Conservation (phyloP, 2,797 vertebrate genomes). For the Sardinella longiceps region DNA sequence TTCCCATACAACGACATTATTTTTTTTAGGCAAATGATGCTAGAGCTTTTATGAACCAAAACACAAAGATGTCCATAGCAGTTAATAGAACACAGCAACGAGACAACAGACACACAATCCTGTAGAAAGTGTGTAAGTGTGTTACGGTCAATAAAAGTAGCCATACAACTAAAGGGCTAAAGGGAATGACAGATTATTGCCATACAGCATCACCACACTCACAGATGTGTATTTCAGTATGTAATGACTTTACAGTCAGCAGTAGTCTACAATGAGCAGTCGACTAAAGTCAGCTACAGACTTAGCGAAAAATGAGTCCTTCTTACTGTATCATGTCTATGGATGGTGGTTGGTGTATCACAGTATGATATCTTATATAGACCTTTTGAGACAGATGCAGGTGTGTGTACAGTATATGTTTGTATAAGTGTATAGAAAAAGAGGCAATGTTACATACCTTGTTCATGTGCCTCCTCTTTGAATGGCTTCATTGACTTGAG, state of each 20-base stretch:
- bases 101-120: not conserved
- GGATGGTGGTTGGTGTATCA: no score
- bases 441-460: not conserved
- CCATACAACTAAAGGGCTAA: not conserved
- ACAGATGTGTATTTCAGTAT: not conserved
- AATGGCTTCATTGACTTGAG: conserved; percentile 14
- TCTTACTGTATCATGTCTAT: not conserved
- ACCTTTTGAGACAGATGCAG: not conserved
- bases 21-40: not conserved
- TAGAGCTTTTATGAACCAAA: not conserved
- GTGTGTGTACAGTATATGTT: not conserved
- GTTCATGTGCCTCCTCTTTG: not conserved
- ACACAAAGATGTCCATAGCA: not conserved
- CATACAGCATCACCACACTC: not conserved
- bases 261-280: not conserved
- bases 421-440: not conserved
- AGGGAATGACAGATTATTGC: no score
- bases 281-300: not conserved
- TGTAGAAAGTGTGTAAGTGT: not conserved
- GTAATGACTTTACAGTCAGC: not conserved
- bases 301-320: not conserved
- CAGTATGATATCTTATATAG: not conserved
- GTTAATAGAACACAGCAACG: not conserved
- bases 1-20: no score
- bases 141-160: not conserved